Base-by-base conservation (phyloP, 2,797 vertebrate species). In the Sebastes steindachneri region DNA sequence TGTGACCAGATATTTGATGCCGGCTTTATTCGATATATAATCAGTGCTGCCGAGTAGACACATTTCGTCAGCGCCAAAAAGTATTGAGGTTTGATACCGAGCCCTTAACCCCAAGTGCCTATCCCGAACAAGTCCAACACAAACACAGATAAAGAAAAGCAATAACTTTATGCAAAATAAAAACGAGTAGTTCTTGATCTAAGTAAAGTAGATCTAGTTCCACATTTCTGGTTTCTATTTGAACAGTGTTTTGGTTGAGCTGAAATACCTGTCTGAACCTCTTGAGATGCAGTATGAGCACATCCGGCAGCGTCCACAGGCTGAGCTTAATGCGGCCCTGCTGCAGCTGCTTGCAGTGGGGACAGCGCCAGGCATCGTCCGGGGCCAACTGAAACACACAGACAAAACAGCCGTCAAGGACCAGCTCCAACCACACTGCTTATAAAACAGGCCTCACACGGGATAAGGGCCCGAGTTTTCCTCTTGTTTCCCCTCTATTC, bases 311-410 rank as follows among this genome's bases (percentile, higher is more conserved):
- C 4, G 99, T 99, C 99, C 99, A 99, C 83, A 99, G 95, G 94
- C 98, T 99, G 82, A 99, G 95, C 19, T 99, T 99, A 83, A 99
- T 99, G 90, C 97, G 98, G n/a, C 99, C 99, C 88, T 99, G 98
- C 95, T 99, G 99, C 86, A 99, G 96, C 95, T 99, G 98, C 93
- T 99, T 99, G 90, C 98, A 99, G 93, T 99, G 98, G 1, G 98
- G 99, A 91, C 99, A 99, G 81, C 99, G 97, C 99, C 99, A 99
- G 25, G 99, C 99, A 0, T 99, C 98, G 19, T 99, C 98, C 0
- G 98, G 98, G 81, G 98, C 98, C 88, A 99, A 96, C 99, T 99
- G 89, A 80, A 94, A 95, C 35, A 91, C 79, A 84, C 63, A 79
- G 63, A 62, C 19, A 83, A 71, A 71, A 68, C 72, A 77, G 73